Percentiles rank a stretch among this genome's conserved stretches.
Conservation (phyloP, 2,113 vertebrate species). For the Falco punctatus region DNA sequence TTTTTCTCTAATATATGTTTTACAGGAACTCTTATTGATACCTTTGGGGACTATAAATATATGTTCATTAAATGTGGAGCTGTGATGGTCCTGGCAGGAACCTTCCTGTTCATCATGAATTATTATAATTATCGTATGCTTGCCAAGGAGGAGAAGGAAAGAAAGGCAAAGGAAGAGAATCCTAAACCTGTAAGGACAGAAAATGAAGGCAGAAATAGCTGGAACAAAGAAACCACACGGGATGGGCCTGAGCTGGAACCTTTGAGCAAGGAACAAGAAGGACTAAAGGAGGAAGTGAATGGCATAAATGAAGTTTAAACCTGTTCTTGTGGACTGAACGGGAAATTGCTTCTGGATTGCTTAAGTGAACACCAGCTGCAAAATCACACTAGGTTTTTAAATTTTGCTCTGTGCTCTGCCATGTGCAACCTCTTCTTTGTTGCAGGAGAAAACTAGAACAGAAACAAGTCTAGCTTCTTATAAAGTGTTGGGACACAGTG, state of each 20-base stretch:
- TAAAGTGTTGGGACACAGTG: background rate
- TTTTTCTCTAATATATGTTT: background rate
- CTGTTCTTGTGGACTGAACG: background rate
- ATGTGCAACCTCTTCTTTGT: background rate
- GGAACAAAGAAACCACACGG: background rate
- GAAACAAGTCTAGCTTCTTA: background rate
- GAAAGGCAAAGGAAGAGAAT: conserved; percentile 15
- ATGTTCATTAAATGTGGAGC: conserved; percentile 83
- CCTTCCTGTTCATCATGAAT: conserved; percentile 84
- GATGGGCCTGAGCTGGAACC: conserved; percentile 41
- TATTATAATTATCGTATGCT: conserved; percentile 79
- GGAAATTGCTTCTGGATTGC: background rate
- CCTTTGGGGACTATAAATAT: conserved; percentile 79
- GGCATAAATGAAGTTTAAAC: conserved; percentile 29
- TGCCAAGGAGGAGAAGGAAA: conserved; percentile 71
- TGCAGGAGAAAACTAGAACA: background rate
- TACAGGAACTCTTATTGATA: conserved; percentile 79
- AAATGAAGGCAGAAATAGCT: background rate
- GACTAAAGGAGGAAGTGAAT: conserved; percentile 39
- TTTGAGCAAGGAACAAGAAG: conserved; percentile 4
- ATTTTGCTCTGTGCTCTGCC: background rate
- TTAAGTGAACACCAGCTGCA: background rate
- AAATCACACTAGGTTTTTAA: conserved; percentile 1
- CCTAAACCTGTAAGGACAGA: conserved; percentile 54
- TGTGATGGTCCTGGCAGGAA: conserved; percentile 77